Percentiles rank a stretch among this genome's conserved stretches.
Conservation (phyloP, 1,140 invertebrate species). For the Zeugodacus cucurbitae region DNA sequence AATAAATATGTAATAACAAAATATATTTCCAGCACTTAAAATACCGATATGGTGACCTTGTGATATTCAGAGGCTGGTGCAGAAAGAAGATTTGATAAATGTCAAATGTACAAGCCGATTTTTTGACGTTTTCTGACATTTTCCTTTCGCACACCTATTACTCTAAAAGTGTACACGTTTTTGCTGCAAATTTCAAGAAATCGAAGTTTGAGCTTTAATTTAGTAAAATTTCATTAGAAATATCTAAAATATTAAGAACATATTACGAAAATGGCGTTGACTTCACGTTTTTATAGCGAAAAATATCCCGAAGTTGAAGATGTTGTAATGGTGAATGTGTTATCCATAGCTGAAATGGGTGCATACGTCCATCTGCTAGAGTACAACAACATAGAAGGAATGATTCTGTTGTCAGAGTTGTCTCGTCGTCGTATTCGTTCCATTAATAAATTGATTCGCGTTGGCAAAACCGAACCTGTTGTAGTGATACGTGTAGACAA, state of each 20-base stretch:
- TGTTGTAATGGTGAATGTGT: slow-evolving; percentile 99
- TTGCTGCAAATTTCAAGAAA: slow-evolving; percentile 11
- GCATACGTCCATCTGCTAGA: slow-evolving; percentile 98
- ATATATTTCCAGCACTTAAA: too few species aligned
- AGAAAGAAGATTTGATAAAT: background rate
- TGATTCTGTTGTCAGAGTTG: slow-evolving; percentile 95
- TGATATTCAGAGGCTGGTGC: too few species aligned
- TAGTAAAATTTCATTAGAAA: background rate
- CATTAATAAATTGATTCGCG: slow-evolving; percentile 98
- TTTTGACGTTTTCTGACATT: slow-evolving; percentile 34
- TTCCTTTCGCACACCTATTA: background rate
- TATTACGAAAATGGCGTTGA: slow-evolving; percentile 82
- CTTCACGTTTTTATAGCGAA: slow-evolving; percentile 97
- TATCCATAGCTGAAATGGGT: slow-evolving; percentile 99
- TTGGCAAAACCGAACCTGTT: slow-evolving; percentile 98
- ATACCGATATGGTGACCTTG: too few species aligned
- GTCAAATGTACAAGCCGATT: background rate
- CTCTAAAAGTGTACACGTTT: slow-evolving; percentile 47
- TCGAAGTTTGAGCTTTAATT: background rate
- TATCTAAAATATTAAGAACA: background rate
- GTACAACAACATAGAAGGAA: slow-evolving; percentile 99
- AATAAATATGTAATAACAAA: too few species aligned
- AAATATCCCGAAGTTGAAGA: slow-evolving; percentile 98
- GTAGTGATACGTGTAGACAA: slow-evolving; percentile 99
- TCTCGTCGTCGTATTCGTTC: slow-evolving; percentile 98